Evolutionary conservation across 2,888 invertebrate species (phyloP).

Genomic region (Eupithecia subumbrata): DNA sequence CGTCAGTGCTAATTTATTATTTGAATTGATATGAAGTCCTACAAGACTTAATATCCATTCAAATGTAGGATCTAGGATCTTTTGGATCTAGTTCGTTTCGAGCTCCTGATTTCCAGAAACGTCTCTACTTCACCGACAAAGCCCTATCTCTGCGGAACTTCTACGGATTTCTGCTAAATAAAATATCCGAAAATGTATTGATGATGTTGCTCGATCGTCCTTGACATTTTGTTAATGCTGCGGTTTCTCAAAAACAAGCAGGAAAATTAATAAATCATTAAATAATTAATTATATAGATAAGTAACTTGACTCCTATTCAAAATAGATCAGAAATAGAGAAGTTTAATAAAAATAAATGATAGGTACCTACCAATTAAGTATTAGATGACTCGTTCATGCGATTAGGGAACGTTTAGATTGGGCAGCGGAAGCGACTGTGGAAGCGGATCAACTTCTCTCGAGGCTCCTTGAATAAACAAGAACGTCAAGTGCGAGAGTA

Average conservation of each 20-base stretch:
- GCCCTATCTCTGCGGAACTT: background rate
- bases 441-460: background rate
- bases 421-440: background rate
- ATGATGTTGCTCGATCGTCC: background rate
- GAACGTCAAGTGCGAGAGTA: too few relatives aligned
- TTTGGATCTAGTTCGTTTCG: too few relatives aligned
- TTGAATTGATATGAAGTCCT: too few relatives aligned
- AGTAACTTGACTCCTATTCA: background rate
- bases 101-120: too few relatives aligned
- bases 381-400: background rate
- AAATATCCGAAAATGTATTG: background rate
- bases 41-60: too few relatives aligned
- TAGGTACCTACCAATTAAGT: background rate
- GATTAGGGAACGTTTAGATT: background rate
- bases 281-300: background rate
- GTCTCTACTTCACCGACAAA: background rate
- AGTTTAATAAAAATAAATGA: background rate
- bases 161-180: background rate
- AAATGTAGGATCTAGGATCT: too few relatives aligned
- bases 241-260: background rate
- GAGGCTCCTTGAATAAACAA: background rate
- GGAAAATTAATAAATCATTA: background rate
- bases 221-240: constrained; percentile 1
- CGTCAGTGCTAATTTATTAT: too few relatives aligned
- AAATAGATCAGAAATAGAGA: background rate